phyloP scores from a whole-genome alignment of 2,113 vertebrate genomes.

The Pampusana beccarii region DNA sequence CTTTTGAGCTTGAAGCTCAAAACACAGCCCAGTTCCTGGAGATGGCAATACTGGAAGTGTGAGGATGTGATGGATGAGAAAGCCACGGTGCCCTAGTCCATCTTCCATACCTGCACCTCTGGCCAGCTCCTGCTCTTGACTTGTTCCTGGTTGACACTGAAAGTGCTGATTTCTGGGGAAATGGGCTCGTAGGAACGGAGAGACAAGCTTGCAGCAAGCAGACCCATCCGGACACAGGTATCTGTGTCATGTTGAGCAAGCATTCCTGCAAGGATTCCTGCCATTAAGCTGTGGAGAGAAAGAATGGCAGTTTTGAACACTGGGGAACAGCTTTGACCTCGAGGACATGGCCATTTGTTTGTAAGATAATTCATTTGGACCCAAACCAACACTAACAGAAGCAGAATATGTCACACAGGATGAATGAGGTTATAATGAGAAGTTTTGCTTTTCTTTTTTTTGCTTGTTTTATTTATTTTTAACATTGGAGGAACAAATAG shows the following conservation, averaged over 20 bases:
- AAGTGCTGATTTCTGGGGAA: slow-evolving; percentile 69
- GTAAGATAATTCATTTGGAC: not conserved
- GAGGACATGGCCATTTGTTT: accelerated
- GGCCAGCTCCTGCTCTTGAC: slow-evolving; percentile 70
- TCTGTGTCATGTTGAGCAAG: slow-evolving; percentile 76
- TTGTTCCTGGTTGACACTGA: slow-evolving; percentile 70
- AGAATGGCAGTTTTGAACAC: not conserved
- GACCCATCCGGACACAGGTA: slow-evolving; percentile 81
- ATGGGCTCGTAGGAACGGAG: slow-evolving; percentile 79
- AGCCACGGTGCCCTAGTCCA: not conserved
- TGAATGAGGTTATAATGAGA: not conserved
- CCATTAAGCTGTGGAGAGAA: slow-evolving; percentile 79
- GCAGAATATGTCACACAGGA: not conserved
- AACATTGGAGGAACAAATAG: not conserved
- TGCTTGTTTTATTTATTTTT: not conserved
- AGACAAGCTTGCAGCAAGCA: slow-evolving; percentile 80
- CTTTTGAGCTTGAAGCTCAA: not conserved
- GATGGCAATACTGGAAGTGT: not conserved
- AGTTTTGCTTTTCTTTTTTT: not conserved
- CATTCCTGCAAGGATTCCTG: slow-evolving; percentile 83
- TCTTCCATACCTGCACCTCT: slow-evolving; percentile 60
- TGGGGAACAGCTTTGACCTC: not conserved
- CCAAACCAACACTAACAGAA: not conserved
- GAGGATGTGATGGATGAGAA: not conserved
- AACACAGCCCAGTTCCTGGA: not conserved